A percentile compares a stretch with the other conserved stretches of the same genome.
phyloP scores from a whole-genome alignment of 2,888 invertebrate species.

The Callyntrura guangdongensis region DNA sequence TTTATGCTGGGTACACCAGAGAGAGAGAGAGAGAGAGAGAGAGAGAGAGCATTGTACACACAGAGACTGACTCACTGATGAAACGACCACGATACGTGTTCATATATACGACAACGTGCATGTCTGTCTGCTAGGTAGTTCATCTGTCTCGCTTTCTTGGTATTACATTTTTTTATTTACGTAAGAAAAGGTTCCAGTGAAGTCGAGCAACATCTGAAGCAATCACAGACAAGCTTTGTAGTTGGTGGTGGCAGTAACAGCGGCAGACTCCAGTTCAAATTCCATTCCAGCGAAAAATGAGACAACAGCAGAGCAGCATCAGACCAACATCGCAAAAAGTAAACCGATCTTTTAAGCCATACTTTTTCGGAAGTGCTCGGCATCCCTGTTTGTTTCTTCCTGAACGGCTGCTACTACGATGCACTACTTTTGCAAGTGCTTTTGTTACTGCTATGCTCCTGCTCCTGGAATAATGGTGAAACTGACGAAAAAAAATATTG shows the following conservation, averaged over 20 bases:
- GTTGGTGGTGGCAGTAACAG: background rate
- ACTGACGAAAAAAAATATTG: slow-evolving; percentile 57
- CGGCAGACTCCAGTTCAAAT: slow-evolving; percentile 25
- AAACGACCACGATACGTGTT: background rate
- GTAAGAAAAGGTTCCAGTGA: slow-evolving; percentile 41
- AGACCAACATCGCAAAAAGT: slow-evolving; percentile 61
- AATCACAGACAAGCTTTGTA: slow-evolving; percentile 16
- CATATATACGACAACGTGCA: background rate
- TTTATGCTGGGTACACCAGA: background rate
- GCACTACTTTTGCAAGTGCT: too few species aligned
- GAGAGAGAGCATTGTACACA: background rate
- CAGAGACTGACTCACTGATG: slow-evolving; percentile 1
- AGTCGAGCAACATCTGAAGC: background rate
- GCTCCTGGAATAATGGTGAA: slow-evolving; percentile 32
- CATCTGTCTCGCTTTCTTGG: background rate
- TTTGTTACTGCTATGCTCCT: background rate
- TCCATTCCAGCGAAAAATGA: slow-evolving; percentile 53
- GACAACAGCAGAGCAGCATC: slow-evolving; percentile 35
- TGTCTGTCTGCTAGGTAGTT: background rate
- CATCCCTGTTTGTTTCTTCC: slow-evolving; percentile 42
- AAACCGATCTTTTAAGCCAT: slow-evolving; percentile 60
- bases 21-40: too few species aligned
- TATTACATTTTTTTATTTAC: slow-evolving; percentile 41
- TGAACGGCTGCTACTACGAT: background rate
- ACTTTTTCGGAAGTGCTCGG: slow-evolving; percentile 74